Evolutionary conservation across 2,797 vertebrate genomes (phyloP).

Genomic region (Apogon talboti): DNA sequence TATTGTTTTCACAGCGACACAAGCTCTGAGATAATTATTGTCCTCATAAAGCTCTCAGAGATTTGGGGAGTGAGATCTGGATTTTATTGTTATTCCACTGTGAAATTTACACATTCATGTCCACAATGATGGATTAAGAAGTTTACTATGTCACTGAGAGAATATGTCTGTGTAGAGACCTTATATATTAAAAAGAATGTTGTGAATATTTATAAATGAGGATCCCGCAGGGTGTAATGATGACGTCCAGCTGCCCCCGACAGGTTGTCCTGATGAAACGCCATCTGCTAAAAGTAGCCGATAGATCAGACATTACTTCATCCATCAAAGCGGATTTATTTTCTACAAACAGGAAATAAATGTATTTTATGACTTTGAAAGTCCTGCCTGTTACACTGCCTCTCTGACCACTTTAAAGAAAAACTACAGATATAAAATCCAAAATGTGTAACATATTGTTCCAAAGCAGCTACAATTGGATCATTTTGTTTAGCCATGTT

Average conservation of each 20-base stretch:
- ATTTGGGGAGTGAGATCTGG: slow-evolving; percentile 53
- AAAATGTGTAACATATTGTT: slow-evolving; percentile 1
- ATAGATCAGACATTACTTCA: slow-evolving; percentile 66
- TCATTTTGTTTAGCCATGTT: neutral
- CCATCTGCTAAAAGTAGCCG: slow-evolving; percentile 51
- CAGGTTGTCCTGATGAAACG: slow-evolving; percentile 31
- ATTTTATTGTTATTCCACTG: slow-evolving; percentile 64
- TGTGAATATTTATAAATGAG: slow-evolving; percentile 28
- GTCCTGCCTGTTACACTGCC: slow-evolving; percentile 16
- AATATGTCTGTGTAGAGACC: slow-evolving; percentile 38
- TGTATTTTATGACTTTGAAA: slow-evolving; percentile 32
- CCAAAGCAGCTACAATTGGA: neutral
- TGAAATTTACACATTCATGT: slow-evolving; percentile 60
- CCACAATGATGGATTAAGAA: slow-evolving; percentile 56
- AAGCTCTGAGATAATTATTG: slow-evolving; percentile 53
- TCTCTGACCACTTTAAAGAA: slow-evolving; percentile 45
- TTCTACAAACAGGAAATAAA: slow-evolving; percentile 15
- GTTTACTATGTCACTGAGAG: slow-evolving; percentile 34
- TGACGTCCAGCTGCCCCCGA: slow-evolving; percentile 37
- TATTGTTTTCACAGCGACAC: slow-evolving; percentile 43
- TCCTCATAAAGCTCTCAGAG: slow-evolving; percentile 65
- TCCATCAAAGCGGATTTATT: slow-evolving; percentile 48
- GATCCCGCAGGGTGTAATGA: neutral
- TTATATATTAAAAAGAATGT: slow-evolving; percentile 35
- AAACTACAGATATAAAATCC: neutral